Conservation (phyloP, 2,797 vertebrate species). For the Onychomys torridus region DNA sequence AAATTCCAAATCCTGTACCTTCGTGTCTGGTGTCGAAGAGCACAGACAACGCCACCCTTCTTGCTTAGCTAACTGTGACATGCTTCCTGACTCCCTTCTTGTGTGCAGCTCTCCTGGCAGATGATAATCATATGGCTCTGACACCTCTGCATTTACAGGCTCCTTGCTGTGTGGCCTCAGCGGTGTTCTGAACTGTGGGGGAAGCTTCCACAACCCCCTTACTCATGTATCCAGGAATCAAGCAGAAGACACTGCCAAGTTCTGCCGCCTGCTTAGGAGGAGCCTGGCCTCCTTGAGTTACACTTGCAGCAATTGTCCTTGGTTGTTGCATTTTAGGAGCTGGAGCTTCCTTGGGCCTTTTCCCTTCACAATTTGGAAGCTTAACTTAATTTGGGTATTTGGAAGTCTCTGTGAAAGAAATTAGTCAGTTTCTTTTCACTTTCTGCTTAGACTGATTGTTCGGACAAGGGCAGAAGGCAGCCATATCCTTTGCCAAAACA, state of each 20-base stretch:
- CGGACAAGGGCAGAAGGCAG: not conserved
- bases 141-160: no score
- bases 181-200: not conserved
- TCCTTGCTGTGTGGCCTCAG: not conserved
- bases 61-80: not conserved
- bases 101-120: not conserved
- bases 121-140: no score
- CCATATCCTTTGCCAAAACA: not conserved
- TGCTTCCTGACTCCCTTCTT: not conserved
- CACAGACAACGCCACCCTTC: not conserved
- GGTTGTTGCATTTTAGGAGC: not conserved
- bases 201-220: not conserved
- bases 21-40: not conserved
- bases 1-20: not conserved
- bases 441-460: not conserved
- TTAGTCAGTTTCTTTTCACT: not conserved
- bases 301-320: not conserved
- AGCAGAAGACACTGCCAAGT: not conserved
- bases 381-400: not conserved
- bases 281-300: not conserved
- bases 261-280: no score
- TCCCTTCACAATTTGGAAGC: no score
- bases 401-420: not conserved
- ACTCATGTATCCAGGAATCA: not conserved
- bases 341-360: not conserved